Percentiles rank a stretch among this genome's conserved stretches.
phyloP scores from a whole-genome alignment of 2,113 vertebrate species.

The Plectropomus leopardus region DNA sequence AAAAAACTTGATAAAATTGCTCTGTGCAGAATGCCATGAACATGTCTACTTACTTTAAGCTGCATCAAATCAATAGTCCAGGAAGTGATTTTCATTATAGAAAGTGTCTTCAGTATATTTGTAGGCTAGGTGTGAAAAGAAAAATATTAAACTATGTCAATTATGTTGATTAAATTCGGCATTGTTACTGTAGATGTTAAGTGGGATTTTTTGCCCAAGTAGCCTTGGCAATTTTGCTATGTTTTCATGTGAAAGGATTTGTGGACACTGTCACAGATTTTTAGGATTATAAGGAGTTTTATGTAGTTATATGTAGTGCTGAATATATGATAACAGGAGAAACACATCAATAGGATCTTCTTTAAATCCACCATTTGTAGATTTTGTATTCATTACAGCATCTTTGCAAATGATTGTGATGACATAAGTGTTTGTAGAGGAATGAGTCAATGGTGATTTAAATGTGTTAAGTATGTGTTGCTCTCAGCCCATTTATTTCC shows the following conservation, averaged over 20 bases:
- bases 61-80: slow-evolving; percentile 40
- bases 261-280: neutral
- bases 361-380: neutral
- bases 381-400: neutral
- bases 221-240: neutral
- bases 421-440: neutral
- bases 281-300: neutral
- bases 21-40: slow-evolving; percentile 8
- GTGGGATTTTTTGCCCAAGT: neutral
- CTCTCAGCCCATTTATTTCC: neutral
- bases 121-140: neutral
- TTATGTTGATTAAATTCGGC: slow-evolving; percentile 21
- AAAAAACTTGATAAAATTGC: slow-evolving; percentile 30
- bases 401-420: neutral
- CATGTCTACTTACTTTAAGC: slow-evolving; percentile 30
- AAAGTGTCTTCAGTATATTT: slow-evolving; percentile 39
- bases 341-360: neutral
- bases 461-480: too few relatives aligned
- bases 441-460: neutral
- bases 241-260: neutral
- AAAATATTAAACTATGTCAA: slow-evolving; percentile 11
- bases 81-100: slow-evolving; percentile 41
- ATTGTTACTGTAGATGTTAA: neutral
- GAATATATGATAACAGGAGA: neutral
- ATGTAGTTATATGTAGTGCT: neutral